These are phyloP conservation scores for Geotrypetes seraphini DNA, from an alignment of 2,797 vertebrate genomes.

Conservation along the genomic window DNA sequence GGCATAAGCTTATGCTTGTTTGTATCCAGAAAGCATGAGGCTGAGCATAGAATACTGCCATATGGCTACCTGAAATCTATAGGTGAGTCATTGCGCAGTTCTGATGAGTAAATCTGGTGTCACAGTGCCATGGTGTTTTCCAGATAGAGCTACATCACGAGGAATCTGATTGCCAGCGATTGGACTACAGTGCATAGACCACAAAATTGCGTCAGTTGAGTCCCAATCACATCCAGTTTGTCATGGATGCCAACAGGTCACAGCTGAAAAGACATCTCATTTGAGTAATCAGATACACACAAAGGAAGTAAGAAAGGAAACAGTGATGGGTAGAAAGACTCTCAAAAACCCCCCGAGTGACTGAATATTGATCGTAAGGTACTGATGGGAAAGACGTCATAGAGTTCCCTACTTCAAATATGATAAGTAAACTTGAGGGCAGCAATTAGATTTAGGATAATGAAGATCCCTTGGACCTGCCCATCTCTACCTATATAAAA, in stretches of 20 bases:
- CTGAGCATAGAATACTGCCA: background rate
- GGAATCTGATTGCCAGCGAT: background rate
- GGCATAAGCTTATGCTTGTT: no score
- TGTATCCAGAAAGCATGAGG: background rate
- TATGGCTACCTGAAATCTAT: constrained; percentile 16
- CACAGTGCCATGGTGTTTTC: background rate
- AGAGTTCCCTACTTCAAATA: constrained; percentile 26
- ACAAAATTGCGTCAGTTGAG: constrained; percentile 18
- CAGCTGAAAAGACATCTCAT: background rate
- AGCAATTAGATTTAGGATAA: constrained; percentile 47
- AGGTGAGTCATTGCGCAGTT: constrained; percentile 20
- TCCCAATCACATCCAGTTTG: constrained; percentile 7
- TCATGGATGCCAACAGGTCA: background rate
- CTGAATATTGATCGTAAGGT: constrained; percentile 40
- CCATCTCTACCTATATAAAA: constrained; percentile 55
- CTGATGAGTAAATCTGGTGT: constrained; percentile 31
- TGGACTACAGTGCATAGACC: constrained; percentile 4
- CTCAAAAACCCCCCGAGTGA: no score
- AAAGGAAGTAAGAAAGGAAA: constrained; percentile 6
- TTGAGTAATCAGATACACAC: background rate
- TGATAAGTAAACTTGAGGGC: constrained; percentile 30
- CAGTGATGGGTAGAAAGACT: constrained; percentile 15
- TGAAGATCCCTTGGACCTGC: constrained; percentile 38
- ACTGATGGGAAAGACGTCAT: constrained; percentile 22
- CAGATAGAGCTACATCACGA: background rate